Base-by-base conservation (phyloP, 2,113 vertebrate genomes). In the Arothron firmamentum region DNA sequence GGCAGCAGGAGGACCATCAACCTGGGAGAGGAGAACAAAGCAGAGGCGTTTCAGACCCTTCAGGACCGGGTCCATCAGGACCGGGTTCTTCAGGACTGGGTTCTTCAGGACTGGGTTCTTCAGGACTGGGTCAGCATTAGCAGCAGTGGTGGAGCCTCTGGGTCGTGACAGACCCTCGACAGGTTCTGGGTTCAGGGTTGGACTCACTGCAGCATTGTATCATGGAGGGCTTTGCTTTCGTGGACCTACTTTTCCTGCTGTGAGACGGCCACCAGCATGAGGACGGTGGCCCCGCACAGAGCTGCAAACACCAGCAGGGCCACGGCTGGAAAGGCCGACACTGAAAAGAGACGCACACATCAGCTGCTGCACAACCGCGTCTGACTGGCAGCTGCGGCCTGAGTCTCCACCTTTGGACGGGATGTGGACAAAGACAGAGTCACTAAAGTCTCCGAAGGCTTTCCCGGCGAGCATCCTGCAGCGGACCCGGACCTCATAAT, bases 1-100 rank as follows among this genome's bases (percentile, higher is more conserved):
- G 96, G 96, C 65, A 98, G 83, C 75, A 98, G 90, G 76, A 98
- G 87, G 85, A 97, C 89, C 91, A 98, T 95, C 79, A 98, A 86
- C 87, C 96, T 98, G 45, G 16, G 62, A 15, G 81, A n/a, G 83
- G 23, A 70, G 60, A 58, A 85, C 49, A 41, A 62, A 28, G 12
- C 18, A 68, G 28, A 20, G 12, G 2, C 34, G 18, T 10, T 9
- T 41, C 11, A 38, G 15, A 55, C 3, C 28, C 21, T 23, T 23
- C 21, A 23, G 21, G 21, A 23, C n/a, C n/a, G n/a, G n/a, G n/a
- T n/a, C n/a, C n/a, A n/a, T n/a, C n/a, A n/a, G n/a, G n/a, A n/a
- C n/a, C n/a, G n/a, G n/a, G n/a, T n/a, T n/a, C n/a, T n/a, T n/a
- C n/a, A n/a, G n/a, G n/a, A n/a, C n/a, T n/a, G n/a, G n/a, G n/a